These are phyloP conservation scores for Metalampra italica DNA, from an alignment of 2,888 invertebrate species.

Conservation along the genomic window DNA sequence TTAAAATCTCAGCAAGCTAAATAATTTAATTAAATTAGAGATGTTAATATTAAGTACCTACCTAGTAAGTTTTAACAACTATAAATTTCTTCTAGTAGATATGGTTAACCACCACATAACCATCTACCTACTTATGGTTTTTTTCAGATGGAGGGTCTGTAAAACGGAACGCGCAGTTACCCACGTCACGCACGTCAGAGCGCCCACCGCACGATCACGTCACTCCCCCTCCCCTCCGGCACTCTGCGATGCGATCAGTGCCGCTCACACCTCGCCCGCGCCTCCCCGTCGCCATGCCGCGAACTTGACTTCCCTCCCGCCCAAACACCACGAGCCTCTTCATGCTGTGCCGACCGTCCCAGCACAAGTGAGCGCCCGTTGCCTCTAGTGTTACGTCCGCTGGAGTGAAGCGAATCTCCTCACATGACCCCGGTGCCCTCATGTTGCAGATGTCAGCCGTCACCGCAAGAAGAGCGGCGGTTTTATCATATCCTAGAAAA, in stretches of 20 bases:
- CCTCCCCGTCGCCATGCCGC: constrained; percentile 53
- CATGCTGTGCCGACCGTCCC: constrained; percentile 61
- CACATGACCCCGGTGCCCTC: constrained; percentile 66
- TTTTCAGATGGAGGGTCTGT: not conserved
- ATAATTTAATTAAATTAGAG: too few species aligned
- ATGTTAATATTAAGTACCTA: too few species aligned
- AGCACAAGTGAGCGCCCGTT: constrained; percentile 59
- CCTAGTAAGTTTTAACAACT: too few species aligned
- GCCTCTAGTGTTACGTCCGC: not conserved
- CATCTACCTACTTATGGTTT: too few species aligned
- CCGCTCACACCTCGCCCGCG: constrained; percentile 46
- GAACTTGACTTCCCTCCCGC: constrained; percentile 37
- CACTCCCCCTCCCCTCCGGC: constrained; percentile 7
- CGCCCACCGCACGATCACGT: not conserved
- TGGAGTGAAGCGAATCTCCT: constrained; percentile 24
- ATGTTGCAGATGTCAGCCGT: constrained; percentile 74
- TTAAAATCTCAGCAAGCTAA: too few species aligned
- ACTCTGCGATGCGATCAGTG: constrained; percentile 45
- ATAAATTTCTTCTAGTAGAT: too few species aligned
- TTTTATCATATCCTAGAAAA: constrained; percentile 76
- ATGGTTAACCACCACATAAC: too few species aligned
- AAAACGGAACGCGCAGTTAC: not conserved
- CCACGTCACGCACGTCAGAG: not conserved
- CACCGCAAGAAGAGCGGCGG: constrained; percentile 70
- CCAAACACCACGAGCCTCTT: constrained; percentile 49